Evolutionary conservation across 1,140 invertebrate species (phyloP).

Genomic region (Alviniconcha marisindica): DNA sequence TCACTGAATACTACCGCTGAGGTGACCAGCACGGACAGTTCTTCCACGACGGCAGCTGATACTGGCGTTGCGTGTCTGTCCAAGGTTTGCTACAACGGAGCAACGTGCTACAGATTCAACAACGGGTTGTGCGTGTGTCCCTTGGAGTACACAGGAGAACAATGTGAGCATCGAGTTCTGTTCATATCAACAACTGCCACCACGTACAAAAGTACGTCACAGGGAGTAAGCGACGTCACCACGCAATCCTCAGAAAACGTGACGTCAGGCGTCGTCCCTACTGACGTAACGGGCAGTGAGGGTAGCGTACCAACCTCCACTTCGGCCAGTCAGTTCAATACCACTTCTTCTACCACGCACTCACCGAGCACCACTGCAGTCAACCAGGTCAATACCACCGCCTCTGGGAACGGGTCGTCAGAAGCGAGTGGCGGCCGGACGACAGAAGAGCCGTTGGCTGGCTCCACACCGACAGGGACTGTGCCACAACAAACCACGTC

Average conservation of each 20-base stretch:
- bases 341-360: not conserved
- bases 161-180: not conserved
- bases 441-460: not conserved
- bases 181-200: not conserved
- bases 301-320: not conserved
- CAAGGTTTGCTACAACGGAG: conserved; percentile 18
- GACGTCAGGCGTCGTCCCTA: not conserved
- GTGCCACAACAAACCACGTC: not conserved
- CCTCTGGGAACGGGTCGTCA: not conserved
- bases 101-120: not conserved
- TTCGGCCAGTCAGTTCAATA: not conserved
- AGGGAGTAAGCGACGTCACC: not conserved
- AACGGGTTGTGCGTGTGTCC: not conserved
- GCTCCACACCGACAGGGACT: not conserved
- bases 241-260: not conserved
- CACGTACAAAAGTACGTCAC: not conserved
- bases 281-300: not conserved
- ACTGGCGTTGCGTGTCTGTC: not conserved
- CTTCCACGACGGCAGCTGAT: not conserved
- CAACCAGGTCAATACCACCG: too few relatives aligned
- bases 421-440: not conserved
- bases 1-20: not conserved
- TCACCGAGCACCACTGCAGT: too few relatives aligned
- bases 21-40: not conserved
- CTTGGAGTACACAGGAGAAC: not conserved